Conservation (phyloP, 2,113 vertebrate genomes). For the Monopterus albus region DNA sequence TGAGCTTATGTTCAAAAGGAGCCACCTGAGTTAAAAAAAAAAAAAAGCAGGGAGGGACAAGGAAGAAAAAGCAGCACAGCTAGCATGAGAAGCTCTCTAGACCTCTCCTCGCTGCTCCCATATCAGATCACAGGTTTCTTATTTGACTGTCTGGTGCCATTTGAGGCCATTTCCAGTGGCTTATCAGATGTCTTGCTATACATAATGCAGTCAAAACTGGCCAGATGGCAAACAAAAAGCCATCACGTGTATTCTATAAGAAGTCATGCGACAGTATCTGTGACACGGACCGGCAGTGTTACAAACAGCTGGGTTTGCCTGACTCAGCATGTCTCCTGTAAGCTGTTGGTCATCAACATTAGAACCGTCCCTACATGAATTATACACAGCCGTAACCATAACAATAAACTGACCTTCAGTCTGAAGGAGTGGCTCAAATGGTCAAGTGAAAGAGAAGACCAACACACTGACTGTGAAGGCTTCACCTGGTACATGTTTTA, state of each 20-base stretch:
- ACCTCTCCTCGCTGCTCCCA: conserved; percentile 4
- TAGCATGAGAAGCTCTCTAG: conserved; percentile 7
- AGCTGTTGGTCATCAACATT: conserved; percentile 12
- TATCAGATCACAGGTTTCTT: conserved; percentile 49
- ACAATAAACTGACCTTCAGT: conserved; percentile 36
- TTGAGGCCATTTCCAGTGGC: conserved; percentile 49
- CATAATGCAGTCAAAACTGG: conserved; percentile 68
- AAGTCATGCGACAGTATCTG: conserved; percentile 34
- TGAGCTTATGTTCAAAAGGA: conserved; percentile 4
- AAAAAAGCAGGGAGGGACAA: background rate
- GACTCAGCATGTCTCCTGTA: conserved; percentile 27
- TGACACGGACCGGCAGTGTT: conserved; percentile 39
- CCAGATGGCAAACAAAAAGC: conserved; percentile 54
- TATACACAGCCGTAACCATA: conserved; percentile 46
- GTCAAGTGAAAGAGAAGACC: conserved; percentile 11
- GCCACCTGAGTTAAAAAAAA: background rate
- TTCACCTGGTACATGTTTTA: background rate
- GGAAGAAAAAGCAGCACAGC: background rate
- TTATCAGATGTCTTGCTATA: conserved; percentile 67
- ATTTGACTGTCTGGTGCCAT: conserved; percentile 37
- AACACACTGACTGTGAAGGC: background rate
- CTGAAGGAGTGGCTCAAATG: background rate
- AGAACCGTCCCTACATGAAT: conserved; percentile 44
- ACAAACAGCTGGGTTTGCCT: conserved; percentile 22
- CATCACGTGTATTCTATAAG: conserved; percentile 45